phyloP scores from a whole-genome alignment of 2,797 vertebrate genomes.

The Scyliorhinus canicula region DNA sequence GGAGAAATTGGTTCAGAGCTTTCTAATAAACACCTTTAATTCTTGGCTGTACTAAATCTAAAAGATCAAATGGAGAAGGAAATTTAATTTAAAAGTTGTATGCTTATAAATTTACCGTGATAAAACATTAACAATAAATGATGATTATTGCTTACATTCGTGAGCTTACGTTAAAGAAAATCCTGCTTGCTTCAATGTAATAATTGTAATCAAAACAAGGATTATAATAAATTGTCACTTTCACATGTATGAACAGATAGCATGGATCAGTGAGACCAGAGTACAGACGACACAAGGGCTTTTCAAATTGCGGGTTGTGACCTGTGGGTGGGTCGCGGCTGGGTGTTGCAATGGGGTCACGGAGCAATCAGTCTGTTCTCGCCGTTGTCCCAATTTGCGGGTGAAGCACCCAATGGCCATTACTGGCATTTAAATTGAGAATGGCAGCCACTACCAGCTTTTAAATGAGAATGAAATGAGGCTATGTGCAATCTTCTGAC shows the following conservation, averaged over 20 bases:
- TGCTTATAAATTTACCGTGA: background rate
- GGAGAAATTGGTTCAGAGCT: background rate
- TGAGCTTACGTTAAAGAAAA: background rate
- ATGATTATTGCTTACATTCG: background rate
- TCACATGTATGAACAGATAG: background rate
- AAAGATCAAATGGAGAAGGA: background rate
- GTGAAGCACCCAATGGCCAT: no score
- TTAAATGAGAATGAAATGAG: no score
- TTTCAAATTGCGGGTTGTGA: no score
- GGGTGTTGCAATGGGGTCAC: no score
- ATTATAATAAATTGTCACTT: background rate
- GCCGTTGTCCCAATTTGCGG: no score
- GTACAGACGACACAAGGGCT: background rate
- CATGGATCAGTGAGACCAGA: background rate
- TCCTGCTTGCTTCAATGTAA: background rate
- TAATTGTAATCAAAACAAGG: background rate
- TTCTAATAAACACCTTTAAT: background rate
- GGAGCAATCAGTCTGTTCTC: no score
- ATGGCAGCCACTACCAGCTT: no score
- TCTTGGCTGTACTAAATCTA: background rate
- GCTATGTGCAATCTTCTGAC: no score
- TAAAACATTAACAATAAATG: background rate
- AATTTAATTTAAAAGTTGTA: background rate
- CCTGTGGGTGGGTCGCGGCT: no score
- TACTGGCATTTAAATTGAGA: no score